Conservation (phyloP, 2,888 invertebrate species). For the Mythimna vitellina region DNA sequence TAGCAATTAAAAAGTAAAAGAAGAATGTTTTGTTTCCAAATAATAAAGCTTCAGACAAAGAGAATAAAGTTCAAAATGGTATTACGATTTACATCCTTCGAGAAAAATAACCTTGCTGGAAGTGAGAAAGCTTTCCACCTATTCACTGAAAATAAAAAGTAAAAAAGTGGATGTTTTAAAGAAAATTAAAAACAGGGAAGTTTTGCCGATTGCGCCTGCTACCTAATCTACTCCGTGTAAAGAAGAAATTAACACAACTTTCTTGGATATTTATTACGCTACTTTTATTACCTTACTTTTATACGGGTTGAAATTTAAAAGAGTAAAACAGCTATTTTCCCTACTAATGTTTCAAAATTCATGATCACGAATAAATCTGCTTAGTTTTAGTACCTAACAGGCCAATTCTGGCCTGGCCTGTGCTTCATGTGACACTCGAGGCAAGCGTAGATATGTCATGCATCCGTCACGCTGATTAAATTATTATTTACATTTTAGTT, state of each 20-base stretch:
- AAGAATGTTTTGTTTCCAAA: slow-evolving; percentile 74
- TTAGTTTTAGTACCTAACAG: no score
- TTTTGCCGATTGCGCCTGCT: slow-evolving; percentile 88
- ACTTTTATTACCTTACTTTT: slow-evolving; percentile 84
- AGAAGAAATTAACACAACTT: slow-evolving; percentile 90
- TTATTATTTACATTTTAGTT: background rate
- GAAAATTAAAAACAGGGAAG: slow-evolving; percentile 90
- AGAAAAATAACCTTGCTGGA: slow-evolving; percentile 84
- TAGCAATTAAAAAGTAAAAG: slow-evolving; percentile 84
- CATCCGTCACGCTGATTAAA: background rate
- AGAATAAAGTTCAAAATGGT: slow-evolving; percentile 78
- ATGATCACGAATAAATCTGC: background rate
- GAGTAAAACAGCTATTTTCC: slow-evolving; percentile 65
- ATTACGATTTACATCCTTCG: slow-evolving; percentile 77
- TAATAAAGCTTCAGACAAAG: slow-evolving; percentile 76
- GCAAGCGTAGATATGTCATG: background rate
- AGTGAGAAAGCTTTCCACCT: slow-evolving; percentile 87
- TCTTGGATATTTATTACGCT: slow-evolving; percentile 89
- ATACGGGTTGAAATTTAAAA: slow-evolving; percentile 81
- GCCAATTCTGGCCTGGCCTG: no score
- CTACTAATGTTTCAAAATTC: slow-evolving; percentile 32
- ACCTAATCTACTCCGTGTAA: slow-evolving; percentile 88
- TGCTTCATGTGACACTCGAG: background rate
- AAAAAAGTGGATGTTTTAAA: slow-evolving; percentile 89
- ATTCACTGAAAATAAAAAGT: slow-evolving; percentile 87